Evolutionary conservation across 1,140 invertebrate genomes (phyloP).

Genomic region (Telenomus remus): DNA sequence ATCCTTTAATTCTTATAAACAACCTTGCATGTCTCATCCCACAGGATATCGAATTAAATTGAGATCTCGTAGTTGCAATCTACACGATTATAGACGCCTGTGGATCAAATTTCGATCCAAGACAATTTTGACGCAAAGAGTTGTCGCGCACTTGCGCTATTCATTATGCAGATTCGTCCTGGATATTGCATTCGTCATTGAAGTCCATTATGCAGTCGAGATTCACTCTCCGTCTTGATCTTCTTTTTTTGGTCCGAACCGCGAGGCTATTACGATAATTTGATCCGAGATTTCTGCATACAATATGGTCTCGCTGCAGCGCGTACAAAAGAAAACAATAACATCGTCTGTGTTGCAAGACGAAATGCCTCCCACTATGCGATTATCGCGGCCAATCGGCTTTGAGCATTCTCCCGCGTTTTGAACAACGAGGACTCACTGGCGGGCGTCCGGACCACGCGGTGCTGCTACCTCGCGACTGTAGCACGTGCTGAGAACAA

Average conservation of each 20-base stretch:
- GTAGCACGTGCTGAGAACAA: conserved; percentile 54
- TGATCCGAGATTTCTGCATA: conserved; percentile 44
- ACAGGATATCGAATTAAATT: conserved; percentile 4
- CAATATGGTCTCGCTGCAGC: conserved; percentile 60
- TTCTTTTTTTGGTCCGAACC: conserved; percentile 54
- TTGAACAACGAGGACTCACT: conserved; percentile 21
- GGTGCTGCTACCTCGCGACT: conserved; percentile 48
- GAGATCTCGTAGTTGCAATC: neutral
- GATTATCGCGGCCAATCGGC: neutral
- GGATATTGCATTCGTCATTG: conserved; percentile 31
- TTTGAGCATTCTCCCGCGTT: conserved; percentile 46
- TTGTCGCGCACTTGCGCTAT: conserved; percentile 17
- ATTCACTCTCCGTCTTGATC: neutral
- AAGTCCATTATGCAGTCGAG: conserved; percentile 32
- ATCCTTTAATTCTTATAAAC: too few relatives aligned
- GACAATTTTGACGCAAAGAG: neutral
- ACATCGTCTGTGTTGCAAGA: neutral
- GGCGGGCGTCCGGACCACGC: conserved; percentile 38
- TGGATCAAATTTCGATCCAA: conserved; percentile 13
- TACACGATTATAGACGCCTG: conserved; percentile 3
- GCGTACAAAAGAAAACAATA: conserved; percentile 53
- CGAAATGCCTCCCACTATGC: neutral
- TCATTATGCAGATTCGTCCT: conserved; percentile 35
- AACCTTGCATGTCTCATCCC: neutral
- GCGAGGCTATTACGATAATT: conserved; percentile 64